Percentiles rank a stretch among this genome's conserved stretches.
Conservation (phyloP, 2,113 vertebrate species). For the Tragelaphus strepsiceros region DNA sequence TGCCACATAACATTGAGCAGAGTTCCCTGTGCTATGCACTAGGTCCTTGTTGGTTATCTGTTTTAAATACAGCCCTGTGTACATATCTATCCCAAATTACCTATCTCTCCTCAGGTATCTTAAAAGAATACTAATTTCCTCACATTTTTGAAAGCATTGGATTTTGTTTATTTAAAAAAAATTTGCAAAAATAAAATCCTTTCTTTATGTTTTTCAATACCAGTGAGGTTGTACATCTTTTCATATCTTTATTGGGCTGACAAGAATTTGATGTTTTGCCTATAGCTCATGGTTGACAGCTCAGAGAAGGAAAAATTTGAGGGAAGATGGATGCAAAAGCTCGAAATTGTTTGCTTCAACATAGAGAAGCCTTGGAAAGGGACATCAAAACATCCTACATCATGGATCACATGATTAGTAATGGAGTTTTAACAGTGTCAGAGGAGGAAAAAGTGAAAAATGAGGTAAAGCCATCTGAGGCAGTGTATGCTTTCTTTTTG, state of each 20-base stretch:
- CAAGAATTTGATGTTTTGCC: neutral
- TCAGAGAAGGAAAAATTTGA: slow-evolving; percentile 26
- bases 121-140: neutral
- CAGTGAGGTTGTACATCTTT: neutral
- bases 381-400: slow-evolving; percentile 93
- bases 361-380: slow-evolving; percentile 84
- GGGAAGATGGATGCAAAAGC: slow-evolving; percentile 87
- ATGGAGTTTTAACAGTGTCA: slow-evolving; percentile 83
- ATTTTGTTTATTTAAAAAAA: slow-evolving; percentile 1
- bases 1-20: neutral
- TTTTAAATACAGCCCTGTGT: neutral
- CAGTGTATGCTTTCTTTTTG: neutral
- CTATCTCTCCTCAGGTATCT: neutral
- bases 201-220: neutral
- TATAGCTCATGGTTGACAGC: slow-evolving; percentile 16
- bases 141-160: neutral
- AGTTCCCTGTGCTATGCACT: neutral
- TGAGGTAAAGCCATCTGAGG: slow-evolving; percentile 79
- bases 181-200: neutral
- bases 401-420: slow-evolving; percentile 94
- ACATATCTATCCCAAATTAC: neutral
- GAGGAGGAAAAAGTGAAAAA: slow-evolving; percentile 89
- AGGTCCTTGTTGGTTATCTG: neutral
- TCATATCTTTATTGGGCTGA: neutral
- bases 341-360: slow-evolving; percentile 87